phyloP scores from a whole-genome alignment of 2,888 invertebrate species.

The Eupithecia tripunctaria region DNA sequence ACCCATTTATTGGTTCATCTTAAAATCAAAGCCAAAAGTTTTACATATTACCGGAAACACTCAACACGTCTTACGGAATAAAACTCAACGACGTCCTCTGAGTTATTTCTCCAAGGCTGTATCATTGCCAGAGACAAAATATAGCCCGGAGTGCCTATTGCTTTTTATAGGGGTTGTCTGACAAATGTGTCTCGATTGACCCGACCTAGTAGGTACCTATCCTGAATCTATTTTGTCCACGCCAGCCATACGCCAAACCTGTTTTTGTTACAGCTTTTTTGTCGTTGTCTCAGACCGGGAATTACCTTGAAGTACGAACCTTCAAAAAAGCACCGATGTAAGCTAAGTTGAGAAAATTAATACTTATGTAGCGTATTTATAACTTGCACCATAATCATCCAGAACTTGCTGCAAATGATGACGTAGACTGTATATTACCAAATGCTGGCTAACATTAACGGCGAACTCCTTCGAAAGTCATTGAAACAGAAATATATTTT shows the following conservation, averaged over 20 bases:
- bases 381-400: neutral
- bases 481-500: neutral
- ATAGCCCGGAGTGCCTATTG: conserved; percentile 4
- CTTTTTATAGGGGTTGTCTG: conserved; percentile 19
- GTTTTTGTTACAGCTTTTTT: conserved; percentile 6
- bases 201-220: conserved; percentile 17
- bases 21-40: neutral
- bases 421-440: neutral
- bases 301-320: neutral
- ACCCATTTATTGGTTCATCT: neutral
- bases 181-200: conserved; percentile 28
- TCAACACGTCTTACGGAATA: conserved; percentile 26
- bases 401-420: neutral
- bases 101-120: conserved; percentile 46
- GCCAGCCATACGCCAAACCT: conserved; percentile 4
- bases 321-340: neutral
- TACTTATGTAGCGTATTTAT: neutral
- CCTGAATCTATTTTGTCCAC: conserved; percentile 14
- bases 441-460: neutral
- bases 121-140: conserved; percentile 21
- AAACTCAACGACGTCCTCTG: conserved; percentile 33
- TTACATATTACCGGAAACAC: conserved; percentile 18
- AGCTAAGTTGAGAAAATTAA: neutral
- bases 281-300: neutral
- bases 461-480: neutral